Evolutionary conservation across 2,797 vertebrate species (phyloP), one percentile per base, ranked within the genome.

Genomic region (Hydrophis major): DNA sequence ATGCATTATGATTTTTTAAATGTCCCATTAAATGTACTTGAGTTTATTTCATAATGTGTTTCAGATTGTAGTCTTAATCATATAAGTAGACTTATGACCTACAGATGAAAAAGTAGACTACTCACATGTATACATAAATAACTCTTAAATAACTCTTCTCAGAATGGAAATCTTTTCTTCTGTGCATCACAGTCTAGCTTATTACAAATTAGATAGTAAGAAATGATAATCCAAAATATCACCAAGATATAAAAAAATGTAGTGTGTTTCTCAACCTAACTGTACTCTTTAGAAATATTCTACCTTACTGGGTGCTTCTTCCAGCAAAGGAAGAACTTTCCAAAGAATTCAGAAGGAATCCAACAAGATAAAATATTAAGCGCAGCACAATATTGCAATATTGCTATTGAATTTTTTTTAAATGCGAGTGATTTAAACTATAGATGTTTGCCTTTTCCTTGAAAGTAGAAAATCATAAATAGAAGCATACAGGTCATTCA

Each of bases 391-490:
- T 8, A 57, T 28, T 63, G 16, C 92, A 87, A 56, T 55, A 4
- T 47, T 94, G 74, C 50, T 61, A 16, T 4, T 57, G 42, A 91
- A 50, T 18, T 63, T 66, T 18, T 63, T 66, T 2, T 2, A 14
- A 66, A 57, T 16, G 11, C 86, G 93, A 91, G 47, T 60, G 4
- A 56, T 88, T 93, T 93, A 96, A 95, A 63, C 7, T 22, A 91
- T 37, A 42, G 1, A 69, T 37, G 8, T 93, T 88, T 57, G 55
- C 57, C 5, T 56, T 86, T 57, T 89, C 0, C 90, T 74, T 94
- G 66, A 94, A 0, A 92, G 32, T 47, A 93, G 74, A 69, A 92
- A 96, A 94, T 89, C 25, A 42, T 61, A 92, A 90, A 74, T 90
- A 94, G 32, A 53, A 8, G 88, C 28, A 61, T 8, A 63, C 78